phyloP scores from a whole-genome alignment of 2,797 vertebrate species.

The Gambusia yucatana region DNA sequence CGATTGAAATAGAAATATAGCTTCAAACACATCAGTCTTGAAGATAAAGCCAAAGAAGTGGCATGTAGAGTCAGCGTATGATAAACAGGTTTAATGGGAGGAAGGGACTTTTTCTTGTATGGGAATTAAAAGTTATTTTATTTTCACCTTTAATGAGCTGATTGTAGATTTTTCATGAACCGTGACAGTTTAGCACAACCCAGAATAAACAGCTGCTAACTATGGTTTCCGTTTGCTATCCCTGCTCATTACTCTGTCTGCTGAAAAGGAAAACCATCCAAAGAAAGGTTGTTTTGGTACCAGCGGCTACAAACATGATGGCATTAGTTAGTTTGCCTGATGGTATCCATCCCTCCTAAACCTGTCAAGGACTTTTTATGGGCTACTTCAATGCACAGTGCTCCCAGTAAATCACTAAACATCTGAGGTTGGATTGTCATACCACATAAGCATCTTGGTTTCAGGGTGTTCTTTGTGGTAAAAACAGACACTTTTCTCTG shows the following conservation, averaged over 20 bases:
- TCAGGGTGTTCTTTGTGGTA: background rate
- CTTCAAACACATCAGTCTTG: slow-evolving; percentile 1
- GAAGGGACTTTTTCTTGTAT: background rate
- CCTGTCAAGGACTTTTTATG: slow-evolving; percentile 38
- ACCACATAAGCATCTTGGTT: slow-evolving; percentile 15
- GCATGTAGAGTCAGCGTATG: slow-evolving; percentile 8
- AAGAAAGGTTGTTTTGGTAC: slow-evolving; percentile 25
- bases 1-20: slow-evolving; percentile 26
- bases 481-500: slow-evolving; percentile 2
- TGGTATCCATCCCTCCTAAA: slow-evolving; percentile 41
- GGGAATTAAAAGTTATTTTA: background rate
- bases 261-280: slow-evolving; percentile 23
- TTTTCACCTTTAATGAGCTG: background rate
- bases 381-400: slow-evolving; percentile 12
- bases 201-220: background rate
- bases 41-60: slow-evolving; percentile 16
- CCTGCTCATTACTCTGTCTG: background rate
- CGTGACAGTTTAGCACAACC: background rate
- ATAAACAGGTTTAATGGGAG: background rate
- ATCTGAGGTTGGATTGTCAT: slow-evolving; percentile 3
- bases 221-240: background rate
- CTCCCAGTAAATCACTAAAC: slow-evolving; percentile 34
- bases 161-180: background rate
- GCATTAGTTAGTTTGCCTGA: slow-evolving; percentile 44
- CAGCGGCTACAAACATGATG: background rate